Conservation (phyloP, 2,113 vertebrate species). For the Chinchilla lanigera region DNA sequence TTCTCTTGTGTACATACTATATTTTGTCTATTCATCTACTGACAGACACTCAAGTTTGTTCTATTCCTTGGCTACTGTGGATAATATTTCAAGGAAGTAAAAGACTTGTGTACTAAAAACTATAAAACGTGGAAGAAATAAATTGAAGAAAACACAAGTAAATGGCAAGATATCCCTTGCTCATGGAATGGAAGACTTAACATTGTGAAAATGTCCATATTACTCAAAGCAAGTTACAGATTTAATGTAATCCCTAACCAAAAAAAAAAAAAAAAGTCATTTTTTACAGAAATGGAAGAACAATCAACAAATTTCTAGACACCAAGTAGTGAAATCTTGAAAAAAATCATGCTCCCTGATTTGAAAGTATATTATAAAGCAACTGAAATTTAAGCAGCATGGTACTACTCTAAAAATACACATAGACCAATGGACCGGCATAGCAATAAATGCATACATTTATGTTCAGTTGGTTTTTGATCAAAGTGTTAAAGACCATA, state of each 20-base stretch:
- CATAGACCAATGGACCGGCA: background rate
- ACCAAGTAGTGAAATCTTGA: background rate
- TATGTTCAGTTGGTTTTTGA: background rate
- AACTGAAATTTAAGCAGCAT: background rate
- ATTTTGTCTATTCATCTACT: background rate
- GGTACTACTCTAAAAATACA: background rate
- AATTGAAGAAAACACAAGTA: background rate
- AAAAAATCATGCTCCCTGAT: background rate
- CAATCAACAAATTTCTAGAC: background rate
- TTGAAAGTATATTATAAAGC: background rate
- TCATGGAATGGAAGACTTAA: background rate
- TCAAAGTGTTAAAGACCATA: background rate
- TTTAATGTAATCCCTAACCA: background rate
- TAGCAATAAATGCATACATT: background rate
- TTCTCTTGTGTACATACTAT: background rate
- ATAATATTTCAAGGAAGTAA: background rate
- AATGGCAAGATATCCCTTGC: background rate
- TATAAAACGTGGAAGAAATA: background rate
- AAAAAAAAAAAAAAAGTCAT: background rate
- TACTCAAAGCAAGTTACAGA: background rate
- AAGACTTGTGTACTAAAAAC: background rate
- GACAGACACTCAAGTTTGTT: background rate
- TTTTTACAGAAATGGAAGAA: background rate
- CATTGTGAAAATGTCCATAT: background rate
- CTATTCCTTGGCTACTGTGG: background rate